Conservation (phyloP, 2,113 vertebrate genomes). For the Candoia aspera region DNA sequence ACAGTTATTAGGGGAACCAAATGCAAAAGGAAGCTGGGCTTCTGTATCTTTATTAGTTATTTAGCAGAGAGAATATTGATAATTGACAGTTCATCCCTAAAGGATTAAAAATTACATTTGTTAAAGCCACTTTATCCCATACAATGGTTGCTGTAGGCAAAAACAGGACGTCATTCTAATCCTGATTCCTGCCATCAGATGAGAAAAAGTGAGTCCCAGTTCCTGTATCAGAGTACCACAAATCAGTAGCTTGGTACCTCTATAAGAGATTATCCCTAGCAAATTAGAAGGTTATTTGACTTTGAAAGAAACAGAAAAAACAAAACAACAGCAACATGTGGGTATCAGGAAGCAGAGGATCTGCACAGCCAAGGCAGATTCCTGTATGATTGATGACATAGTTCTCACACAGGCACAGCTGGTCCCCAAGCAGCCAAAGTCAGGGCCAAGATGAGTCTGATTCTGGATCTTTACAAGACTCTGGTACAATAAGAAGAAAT, state of each 20-base stretch:
- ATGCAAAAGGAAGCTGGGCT: neutral
- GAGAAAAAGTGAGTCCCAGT: neutral
- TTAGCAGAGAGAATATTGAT: neutral
- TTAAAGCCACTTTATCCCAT: neutral
- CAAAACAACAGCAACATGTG: neutral
- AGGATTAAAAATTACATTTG: neutral
- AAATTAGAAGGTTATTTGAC: neutral
- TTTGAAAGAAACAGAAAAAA: neutral
- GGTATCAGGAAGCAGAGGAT: neutral
- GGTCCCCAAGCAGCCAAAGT: neutral
- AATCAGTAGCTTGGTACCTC: no score
- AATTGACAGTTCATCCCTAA: neutral
- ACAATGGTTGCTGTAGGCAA: neutral
- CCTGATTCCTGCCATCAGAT: neutral
- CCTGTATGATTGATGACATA: neutral
- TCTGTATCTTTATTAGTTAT: neutral
- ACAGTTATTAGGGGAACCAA: neutral
- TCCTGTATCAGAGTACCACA: neutral
- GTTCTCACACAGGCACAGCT: neutral
- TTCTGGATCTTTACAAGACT: neutral
- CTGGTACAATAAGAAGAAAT: neutral
- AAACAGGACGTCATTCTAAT: neutral
- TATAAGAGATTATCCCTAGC: neutral
- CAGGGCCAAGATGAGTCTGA: neutral
- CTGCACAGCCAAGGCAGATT: neutral